These are phyloP conservation scores for Merops nubicus DNA, from an alignment of 2,113 vertebrate genomes.

Conservation along the genomic window DNA sequence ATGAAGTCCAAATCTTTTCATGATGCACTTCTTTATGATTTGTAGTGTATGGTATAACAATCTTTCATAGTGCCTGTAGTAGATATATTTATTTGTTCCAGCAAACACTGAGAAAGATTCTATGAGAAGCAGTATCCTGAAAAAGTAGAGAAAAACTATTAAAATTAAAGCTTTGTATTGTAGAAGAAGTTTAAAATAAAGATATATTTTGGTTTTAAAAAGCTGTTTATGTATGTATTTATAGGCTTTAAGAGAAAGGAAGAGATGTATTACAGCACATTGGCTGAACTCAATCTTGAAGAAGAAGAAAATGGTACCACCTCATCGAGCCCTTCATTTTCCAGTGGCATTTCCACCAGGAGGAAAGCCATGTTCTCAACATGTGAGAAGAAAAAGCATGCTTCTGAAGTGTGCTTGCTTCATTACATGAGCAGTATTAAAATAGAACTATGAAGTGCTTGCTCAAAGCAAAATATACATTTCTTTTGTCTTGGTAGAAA, in stretches of 20 bases:
- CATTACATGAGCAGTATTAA: neutral
- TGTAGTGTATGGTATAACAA: neutral
- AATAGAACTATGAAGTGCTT: neutral
- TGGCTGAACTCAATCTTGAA: constrained; percentile 93
- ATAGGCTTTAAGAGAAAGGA: constrained; percentile 90
- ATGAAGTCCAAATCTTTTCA: neutral
- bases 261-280: constrained; percentile 93
- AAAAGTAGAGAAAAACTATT: neutral
- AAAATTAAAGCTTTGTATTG: neutral
- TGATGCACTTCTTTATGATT: neutral
- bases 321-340: constrained; percentile 91
- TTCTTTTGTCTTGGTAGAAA: neutral
- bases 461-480: neutral
- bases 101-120: neutral
- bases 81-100: neutral
- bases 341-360: constrained; percentile 95
- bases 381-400: constrained; percentile 77
- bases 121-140: neutral
- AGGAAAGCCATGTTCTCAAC: constrained; percentile 94
- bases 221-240: neutral
- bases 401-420: neutral
- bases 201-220: neutral
- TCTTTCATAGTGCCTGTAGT: accelerated
- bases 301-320: constrained; percentile 92
- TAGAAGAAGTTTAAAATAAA: neutral